Conservation (phyloP, 2,797 vertebrate genomes). For the Todus mexicanus region DNA sequence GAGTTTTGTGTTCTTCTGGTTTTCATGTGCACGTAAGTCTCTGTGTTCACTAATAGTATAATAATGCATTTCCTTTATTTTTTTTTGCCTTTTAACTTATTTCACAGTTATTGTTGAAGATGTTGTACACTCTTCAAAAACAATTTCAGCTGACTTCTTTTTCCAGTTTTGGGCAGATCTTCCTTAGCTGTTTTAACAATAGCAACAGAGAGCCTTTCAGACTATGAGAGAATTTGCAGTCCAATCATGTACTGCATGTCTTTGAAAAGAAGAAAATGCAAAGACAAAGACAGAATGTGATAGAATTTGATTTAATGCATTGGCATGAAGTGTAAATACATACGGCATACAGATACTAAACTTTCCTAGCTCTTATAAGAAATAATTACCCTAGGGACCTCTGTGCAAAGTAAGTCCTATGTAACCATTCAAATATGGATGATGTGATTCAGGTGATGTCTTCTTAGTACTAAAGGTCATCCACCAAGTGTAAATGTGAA, state of each 20-base stretch:
- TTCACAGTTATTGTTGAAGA: background rate
- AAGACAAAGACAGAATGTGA: conserved; percentile 40
- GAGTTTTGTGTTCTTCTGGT: background rate
- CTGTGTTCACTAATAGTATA: background rate
- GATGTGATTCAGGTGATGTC: conserved; percentile 41
- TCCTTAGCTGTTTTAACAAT: background rate
- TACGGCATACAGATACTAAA: conserved; percentile 37
- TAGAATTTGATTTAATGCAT: conserved; percentile 50
- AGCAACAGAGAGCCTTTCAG: background rate
- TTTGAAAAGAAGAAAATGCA: conserved; percentile 14
- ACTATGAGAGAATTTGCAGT: background rate
- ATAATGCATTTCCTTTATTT: background rate
- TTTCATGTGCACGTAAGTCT: background rate
- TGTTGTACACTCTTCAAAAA: background rate
- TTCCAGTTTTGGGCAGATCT: background rate
- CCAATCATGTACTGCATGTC: background rate
- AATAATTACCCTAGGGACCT: conserved; percentile 70
- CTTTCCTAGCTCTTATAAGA: conserved; percentile 3
- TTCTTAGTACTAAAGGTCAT: conserved; percentile 41
- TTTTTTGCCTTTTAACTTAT: background rate
- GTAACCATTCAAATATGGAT: conserved; percentile 57
- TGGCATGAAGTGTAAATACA: conserved; percentile 63
- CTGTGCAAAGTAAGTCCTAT: conserved; percentile 56
- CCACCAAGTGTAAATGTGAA: conserved; percentile 24
- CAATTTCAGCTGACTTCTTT: background rate